phyloP scores from a whole-genome alignment of 2,113 vertebrate species.

The Esox niger region DNA sequence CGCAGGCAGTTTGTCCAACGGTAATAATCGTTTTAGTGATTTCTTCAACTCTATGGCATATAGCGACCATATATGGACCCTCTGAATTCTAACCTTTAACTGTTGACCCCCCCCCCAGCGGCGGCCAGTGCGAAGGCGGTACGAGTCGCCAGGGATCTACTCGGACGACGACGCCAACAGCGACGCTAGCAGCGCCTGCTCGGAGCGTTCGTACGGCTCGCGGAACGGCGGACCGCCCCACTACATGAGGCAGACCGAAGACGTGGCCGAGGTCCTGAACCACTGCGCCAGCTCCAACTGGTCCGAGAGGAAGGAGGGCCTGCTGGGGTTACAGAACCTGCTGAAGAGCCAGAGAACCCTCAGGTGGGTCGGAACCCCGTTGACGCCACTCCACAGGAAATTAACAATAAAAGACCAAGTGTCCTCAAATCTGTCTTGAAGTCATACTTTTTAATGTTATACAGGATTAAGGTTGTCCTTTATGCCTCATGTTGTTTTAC shows the following conservation, averaged over 20 bases:
- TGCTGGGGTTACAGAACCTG: constrained; percentile 85
- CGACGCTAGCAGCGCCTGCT: constrained; percentile 89
- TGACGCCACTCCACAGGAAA: too few relatives aligned
- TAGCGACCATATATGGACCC: background rate
- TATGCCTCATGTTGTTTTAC: too few relatives aligned
- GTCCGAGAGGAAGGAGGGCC: constrained; percentile 91
- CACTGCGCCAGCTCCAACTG: constrained; percentile 91
- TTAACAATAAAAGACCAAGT: too few relatives aligned
- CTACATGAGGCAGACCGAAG: constrained; percentile 86
- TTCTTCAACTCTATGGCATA: background rate
- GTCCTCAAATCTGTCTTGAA: too few relatives aligned
- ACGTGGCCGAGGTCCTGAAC: constrained; percentile 90
- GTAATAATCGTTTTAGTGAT: background rate
- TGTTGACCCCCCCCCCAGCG: constrained; percentile 66
- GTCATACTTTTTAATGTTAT: too few relatives aligned
- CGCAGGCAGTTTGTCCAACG: background rate
- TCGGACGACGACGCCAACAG: constrained; percentile 93
- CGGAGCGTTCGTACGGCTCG: constrained; percentile 87
- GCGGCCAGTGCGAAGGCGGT: constrained; percentile 82
- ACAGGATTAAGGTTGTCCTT: too few relatives aligned
- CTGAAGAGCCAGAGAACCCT: constrained; percentile 85
- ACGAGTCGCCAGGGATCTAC: constrained; percentile 85
- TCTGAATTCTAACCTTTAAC: background rate
- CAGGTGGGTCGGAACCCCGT: constrained; percentile 62
- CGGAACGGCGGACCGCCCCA: constrained; percentile 83